Base-by-base conservation (phyloP, 2,888 invertebrate species). In the Thymelicus lineola region DNA sequence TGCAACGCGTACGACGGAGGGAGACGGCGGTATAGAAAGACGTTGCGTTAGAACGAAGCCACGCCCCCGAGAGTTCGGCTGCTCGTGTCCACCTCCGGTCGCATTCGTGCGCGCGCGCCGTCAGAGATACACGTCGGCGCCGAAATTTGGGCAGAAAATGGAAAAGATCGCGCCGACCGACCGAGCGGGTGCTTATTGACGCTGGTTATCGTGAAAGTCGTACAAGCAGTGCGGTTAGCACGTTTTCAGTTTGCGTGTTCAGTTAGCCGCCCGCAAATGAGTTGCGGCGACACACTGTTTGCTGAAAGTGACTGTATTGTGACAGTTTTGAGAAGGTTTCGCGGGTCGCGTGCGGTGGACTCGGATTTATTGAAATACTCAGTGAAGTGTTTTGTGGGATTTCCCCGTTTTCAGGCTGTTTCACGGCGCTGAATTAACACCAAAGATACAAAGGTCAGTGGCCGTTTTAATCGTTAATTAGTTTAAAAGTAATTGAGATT, bases 31-130 rank as follows among this genome's bases (percentile, higher is more conserved):
- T 76, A 86, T 75, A 80, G 83, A 87, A 89, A 89, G 89, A 90
- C 80, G 90, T 90, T 92, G 88, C 91, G 93, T 91, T 93, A 93
- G 92, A 91, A 85, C 81, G 78, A 86, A 79, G 84, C 91, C 91
- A 87, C 93, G 91, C 93, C 93, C 85, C 81, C 78, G 77, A 77
- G 79, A 83, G 86, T 83, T 82, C 85, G 84, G 82, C 83, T 83
- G 84, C 82, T 84, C 80, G 87, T 88, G 81, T 86, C 91, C 91
- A 87, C 93, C 93, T 92, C 87, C 87, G 84, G 75, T 81, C 81
- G 86, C 91, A 93, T 93, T 93, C 89, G 91, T 90, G 91, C 93
- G 93, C 92, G 87, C 86, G 91, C 93, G 91, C 91, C 88, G 89
- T 79, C 77, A 80, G 79, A 84, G 84, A 74, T 77, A 83, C 88